These are phyloP conservation scores for Palythoa grandiflora DNA, from an alignment of 92 coral and sea anemone genomes.

Conservation along the genomic window DNA sequence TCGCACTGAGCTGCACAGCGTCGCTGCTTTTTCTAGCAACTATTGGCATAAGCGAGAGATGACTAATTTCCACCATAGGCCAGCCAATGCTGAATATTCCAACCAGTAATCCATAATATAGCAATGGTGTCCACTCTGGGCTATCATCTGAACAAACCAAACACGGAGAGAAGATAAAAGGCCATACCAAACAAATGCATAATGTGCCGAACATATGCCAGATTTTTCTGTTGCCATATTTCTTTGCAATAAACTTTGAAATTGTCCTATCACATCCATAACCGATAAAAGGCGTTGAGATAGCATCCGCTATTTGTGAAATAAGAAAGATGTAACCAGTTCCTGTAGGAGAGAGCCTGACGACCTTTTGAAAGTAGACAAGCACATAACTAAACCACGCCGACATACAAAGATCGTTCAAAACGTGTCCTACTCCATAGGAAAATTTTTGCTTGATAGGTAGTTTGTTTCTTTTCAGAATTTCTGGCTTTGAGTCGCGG, in stretches of 20 bases:
- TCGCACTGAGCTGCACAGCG: constrained; percentile 79
- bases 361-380: constrained; percentile 82
- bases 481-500: constrained; percentile 41
- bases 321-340: constrained; percentile 82
- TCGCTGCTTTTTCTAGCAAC: constrained; percentile 80
- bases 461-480: constrained; percentile 63
- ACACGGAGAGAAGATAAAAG: constrained; percentile 84
- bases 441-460: constrained; percentile 77
- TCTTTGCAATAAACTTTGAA: constrained; percentile 66
- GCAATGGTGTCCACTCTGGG: constrained; percentile 71
- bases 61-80: constrained; percentile 97
- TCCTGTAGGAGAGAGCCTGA: constrained; percentile 73
- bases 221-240: constrained; percentile 86
- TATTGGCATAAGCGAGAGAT: constrained; percentile 87
- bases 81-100: constrained; percentile 82
- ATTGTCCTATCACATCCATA: constrained; percentile 83
- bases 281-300: constrained; percentile 88
- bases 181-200: constrained; percentile 88
- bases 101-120: constrained; percentile 73
- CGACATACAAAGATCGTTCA: constrained; percentile 90
- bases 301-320: constrained; percentile 86
- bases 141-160: constrained; percentile 64
- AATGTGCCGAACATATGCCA: constrained; percentile 87
- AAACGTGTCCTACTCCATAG: constrained; percentile 91
- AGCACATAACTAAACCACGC: constrained; percentile 89